phyloP scores from a whole-genome alignment of 1,140 invertebrate species.

The Oppia nitens region DNA sequence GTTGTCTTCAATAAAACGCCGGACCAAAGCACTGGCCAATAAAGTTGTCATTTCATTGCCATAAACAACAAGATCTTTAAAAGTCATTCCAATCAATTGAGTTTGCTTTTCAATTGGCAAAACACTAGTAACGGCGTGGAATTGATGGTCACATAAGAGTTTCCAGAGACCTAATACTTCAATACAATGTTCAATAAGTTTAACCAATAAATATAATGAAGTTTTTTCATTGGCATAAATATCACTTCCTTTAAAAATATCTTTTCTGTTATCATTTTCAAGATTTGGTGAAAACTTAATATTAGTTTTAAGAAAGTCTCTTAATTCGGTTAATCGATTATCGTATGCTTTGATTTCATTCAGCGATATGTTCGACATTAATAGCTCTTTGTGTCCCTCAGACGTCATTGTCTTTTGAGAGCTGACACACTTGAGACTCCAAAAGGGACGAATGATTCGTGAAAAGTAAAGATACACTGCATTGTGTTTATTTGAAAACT shows the following conservation, averaged over 20 bases:
- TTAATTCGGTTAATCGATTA: conserved; percentile 40
- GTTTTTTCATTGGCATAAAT: conserved; percentile 35
- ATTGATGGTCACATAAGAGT: conserved; percentile 77
- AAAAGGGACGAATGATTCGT: conserved; percentile 41
- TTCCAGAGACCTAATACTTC: conserved; percentile 89
- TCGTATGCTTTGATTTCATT: conserved; percentile 41
- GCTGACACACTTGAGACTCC: conserved; percentile 27
- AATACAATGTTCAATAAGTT: conserved; percentile 56
- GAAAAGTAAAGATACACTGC: conserved; percentile 78
- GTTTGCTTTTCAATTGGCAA: conserved; percentile 38
- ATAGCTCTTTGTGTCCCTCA: conserved; percentile 15
- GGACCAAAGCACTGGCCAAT: conserved; percentile 32
- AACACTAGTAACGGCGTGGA: conserved; percentile 49
- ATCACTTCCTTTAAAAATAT: conserved; percentile 14
- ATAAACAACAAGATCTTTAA: conserved; percentile 61
- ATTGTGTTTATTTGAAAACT: conserved; percentile 54
- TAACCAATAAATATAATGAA: conserved; percentile 55
- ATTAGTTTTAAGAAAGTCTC: conserved; percentile 45
- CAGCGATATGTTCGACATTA: conserved; percentile 33
- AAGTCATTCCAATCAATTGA: conserved; percentile 42
- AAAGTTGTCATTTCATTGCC: conserved; percentile 50
- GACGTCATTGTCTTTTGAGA: conserved; percentile 17
- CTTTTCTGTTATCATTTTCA: conserved; percentile 8
- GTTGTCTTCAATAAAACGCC: conserved; percentile 76
- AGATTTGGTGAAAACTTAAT: conserved; percentile 27